A percentile compares a stretch with the other conserved stretches of the same genome.
Conservation (phyloP, 2,113 vertebrate species). For the Otis tarda region DNA sequence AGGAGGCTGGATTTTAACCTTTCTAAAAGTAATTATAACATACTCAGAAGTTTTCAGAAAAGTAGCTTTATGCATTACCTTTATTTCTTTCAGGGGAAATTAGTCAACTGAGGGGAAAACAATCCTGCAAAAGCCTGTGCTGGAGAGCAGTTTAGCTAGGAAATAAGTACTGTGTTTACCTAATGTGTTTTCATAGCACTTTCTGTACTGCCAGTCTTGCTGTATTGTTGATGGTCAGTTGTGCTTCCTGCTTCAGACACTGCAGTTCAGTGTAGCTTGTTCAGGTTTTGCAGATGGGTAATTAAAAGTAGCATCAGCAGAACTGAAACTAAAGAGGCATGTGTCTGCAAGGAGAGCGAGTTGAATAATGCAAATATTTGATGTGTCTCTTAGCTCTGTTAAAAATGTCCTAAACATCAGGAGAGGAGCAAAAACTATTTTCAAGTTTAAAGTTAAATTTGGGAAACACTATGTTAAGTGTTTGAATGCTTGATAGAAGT, state of each 20-base stretch:
- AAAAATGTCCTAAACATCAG: not conserved
- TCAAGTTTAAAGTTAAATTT: not conserved
- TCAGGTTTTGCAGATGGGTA: not conserved
- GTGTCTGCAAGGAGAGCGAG: not conserved
- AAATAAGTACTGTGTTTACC: not conserved
- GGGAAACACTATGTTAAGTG: not conserved
- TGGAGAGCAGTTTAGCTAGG: not conserved
- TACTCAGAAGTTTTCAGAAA: not conserved
- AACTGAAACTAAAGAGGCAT: conserved; percentile 46
- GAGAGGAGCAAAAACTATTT: not conserved
- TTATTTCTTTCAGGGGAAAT: not conserved
- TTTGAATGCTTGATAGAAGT: not conserved
- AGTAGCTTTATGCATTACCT: not conserved
- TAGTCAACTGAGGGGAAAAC: not conserved
- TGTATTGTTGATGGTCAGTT: not conserved
- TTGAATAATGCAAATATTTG: conserved; percentile 23
- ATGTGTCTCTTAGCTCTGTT: not conserved
- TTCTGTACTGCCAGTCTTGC: not conserved
- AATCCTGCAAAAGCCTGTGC: not conserved
- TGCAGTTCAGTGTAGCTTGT: not conserved
- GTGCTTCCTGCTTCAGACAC: not conserved
- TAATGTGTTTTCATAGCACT: not conserved
- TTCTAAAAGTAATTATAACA: not conserved
- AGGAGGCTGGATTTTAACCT: not conserved
- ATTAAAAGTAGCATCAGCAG: conserved; percentile 24